Conservation (phyloP, 2,797 vertebrate genomes). For the Bufotes viridis region DNA sequence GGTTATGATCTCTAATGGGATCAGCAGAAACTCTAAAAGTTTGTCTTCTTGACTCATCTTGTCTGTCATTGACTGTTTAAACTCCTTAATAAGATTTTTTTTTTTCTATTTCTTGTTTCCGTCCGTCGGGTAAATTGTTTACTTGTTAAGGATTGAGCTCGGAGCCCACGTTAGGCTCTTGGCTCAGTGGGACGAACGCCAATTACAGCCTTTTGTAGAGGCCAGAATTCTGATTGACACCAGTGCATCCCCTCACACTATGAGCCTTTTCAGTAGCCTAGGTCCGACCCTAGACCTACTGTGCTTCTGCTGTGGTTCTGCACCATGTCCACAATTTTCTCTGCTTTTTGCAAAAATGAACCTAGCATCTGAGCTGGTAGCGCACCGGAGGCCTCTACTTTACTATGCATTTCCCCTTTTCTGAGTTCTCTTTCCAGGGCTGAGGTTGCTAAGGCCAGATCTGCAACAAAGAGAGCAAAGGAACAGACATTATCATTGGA, state of each 20-base stretch:
- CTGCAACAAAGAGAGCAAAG: constrained; percentile 78
- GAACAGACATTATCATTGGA: constrained; percentile 83
- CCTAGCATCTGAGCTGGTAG: constrained; percentile 73
- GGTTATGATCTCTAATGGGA: not conserved
- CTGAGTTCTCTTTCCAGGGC: constrained; percentile 71
- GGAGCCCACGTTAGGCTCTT: constrained; percentile 74
- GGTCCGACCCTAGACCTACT: constrained; percentile 84
- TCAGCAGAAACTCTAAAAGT: not conserved
- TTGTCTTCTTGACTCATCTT: not conserved
- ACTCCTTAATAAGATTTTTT: not conserved
- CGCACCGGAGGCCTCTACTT: constrained; percentile 77
- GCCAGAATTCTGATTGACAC: constrained; percentile 83
- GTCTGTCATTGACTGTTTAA: not conserved
- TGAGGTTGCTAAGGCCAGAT: constrained; percentile 79
- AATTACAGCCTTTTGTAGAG: constrained; percentile 77
- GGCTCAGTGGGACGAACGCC: constrained; percentile 81
- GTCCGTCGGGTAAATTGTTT: constrained; percentile 69
- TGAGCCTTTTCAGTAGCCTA: constrained; percentile 81
- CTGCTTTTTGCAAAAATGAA: constrained; percentile 76
- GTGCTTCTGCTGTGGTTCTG: constrained; percentile 79
- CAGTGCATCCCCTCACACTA: constrained; percentile 85
- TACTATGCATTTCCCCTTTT: constrained; percentile 70
- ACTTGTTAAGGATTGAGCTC: constrained; percentile 81
- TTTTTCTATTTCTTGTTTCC: not conserved
- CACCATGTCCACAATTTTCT: constrained; percentile 80